phyloP scores from a whole-genome alignment of 2,888 invertebrate genomes.

The Acheta domesticus region DNA sequence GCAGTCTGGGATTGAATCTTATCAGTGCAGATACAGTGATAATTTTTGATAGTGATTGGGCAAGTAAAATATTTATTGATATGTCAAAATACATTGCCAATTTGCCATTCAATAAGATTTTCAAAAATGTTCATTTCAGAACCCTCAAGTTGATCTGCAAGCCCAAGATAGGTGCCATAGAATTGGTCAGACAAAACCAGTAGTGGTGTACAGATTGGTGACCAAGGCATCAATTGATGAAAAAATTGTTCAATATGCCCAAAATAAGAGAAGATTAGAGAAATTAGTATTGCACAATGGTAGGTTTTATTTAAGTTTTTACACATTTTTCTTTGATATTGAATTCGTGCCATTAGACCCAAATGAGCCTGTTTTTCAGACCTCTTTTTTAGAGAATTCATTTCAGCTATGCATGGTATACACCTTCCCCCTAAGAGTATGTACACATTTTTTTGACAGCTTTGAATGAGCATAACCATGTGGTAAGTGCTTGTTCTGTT shows the following conservation, averaged over 20 bases:
- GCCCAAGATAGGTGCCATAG: conserved; percentile 71
- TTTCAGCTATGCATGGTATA: too few species aligned
- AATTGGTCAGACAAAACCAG: conserved; percentile 68
- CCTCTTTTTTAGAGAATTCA: too few species aligned
- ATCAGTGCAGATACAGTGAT: conserved; percentile 67
- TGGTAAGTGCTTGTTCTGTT: too few species aligned
- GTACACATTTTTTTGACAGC: too few species aligned
- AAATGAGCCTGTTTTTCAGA: too few species aligned
- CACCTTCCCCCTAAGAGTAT: too few species aligned
- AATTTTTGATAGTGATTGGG: conserved; percentile 62
- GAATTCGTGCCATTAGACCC: too few species aligned
- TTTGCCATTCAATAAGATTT: too few species aligned
- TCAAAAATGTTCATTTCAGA: conserved; percentile 41
- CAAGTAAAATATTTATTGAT: background rate
- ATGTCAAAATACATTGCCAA: too few species aligned
- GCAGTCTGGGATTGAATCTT: conserved; percentile 67
- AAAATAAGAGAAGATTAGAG: conserved; percentile 63
- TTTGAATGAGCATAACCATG: too few species aligned
- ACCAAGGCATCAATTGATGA: conserved; percentile 65
- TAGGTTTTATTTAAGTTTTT: conserved; percentile 38
- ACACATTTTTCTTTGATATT: too few species aligned
- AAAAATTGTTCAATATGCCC: conserved; percentile 52
- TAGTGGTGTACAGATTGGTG: conserved; percentile 62
- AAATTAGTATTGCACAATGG: conserved; percentile 64
- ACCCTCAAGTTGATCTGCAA: conserved; percentile 66